Evolutionary conservation across 2,113 vertebrate genomes (phyloP).

Genomic region (human): GRCh38 chr12:120184001-120184500

Average conservation of each 20-base stretch:
- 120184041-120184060: neutral
- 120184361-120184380: neutral
- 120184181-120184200: constrained; percentile 93
- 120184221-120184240: constrained; percentile 92
- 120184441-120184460: neutral
- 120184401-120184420: neutral
- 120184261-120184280: neutral
- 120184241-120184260: constrained; percentile 84
- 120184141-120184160: constrained; percentile 91
- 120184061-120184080: neutral
- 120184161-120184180: constrained; percentile 90
- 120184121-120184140: constrained; percentile 89
- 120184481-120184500: neutral
- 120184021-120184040: neutral
- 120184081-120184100: accelerated
- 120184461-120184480: neutral
- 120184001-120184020: neutral
- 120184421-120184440: neutral
- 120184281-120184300: neutral
- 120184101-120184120: constrained; percentile 89
- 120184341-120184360: neutral
- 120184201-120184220: constrained; percentile 91
- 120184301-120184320: neutral
- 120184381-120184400: neutral
- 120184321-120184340: neutral